Base-by-base conservation (phyloP, 2,797 vertebrate genomes). In the Podarcis lilfordi region DNA sequence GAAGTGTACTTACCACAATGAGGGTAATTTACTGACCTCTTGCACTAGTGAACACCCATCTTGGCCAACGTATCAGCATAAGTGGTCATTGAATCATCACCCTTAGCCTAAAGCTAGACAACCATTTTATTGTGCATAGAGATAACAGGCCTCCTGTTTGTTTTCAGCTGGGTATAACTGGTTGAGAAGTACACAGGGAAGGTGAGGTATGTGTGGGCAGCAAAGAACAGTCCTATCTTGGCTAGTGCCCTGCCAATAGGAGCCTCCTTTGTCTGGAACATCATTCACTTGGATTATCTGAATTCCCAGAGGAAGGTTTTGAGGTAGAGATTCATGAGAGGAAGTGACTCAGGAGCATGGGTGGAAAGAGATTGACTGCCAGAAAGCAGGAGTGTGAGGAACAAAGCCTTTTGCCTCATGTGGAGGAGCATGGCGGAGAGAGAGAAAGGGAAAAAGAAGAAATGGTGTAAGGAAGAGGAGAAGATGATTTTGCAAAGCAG, bases 261-360 rank as follows among this genome's bases (percentile, higher is more conserved):
- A 23, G 5, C 79, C 83, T 27, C 0, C 80, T 78, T 64, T 23
- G 78, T 82, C 71, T 86, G 79, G 71, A 5, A 0, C 45, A 75
- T 85, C 78, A 78, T 89, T 4, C 4, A 3, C 0, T 25, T 88
- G 85, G 91, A 90, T 0, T 4, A 86, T 92, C 89, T 59, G 9
- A 59, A 87, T 84, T 35, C 74, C 59, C 45, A 2, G 72, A 13
- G 0, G 0, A 80, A 86, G 79, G 0, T 5, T 13, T 61, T 71
- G 0, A 0, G 43, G 91, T 64, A 86, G 91, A 78, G 89, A 90
- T 82, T 93, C 80, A 93, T 84, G 83, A 87, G 8, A 86, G 89
- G 27, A 83, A 45, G 87, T 91, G 94, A 93, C 92, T 94, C 94
- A 93, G 90, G 40, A 43, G 72, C 85, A 72, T 79, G 66, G 66